Conservation (phyloP, 2,113 vertebrate species). For the Amphilophus citrinellus region DNA sequence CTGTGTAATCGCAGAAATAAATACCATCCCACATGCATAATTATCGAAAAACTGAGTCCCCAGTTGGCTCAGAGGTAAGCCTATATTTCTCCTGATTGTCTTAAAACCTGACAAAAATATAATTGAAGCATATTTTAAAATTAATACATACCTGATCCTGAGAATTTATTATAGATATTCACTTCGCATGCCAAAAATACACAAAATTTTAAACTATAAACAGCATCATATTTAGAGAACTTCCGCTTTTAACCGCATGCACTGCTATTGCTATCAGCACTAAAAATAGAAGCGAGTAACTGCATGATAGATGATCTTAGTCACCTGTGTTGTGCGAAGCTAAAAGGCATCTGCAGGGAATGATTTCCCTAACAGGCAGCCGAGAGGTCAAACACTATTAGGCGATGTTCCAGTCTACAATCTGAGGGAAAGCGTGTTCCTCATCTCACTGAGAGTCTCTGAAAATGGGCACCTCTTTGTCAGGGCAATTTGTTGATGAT, state of each 20-base stretch:
- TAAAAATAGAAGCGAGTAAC: neutral
- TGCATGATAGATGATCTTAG: conserved; percentile 23
- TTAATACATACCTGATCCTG: neutral
- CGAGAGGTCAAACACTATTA: conserved; percentile 74
- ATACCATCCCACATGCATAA: conserved; percentile 58
- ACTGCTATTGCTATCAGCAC: neutral
- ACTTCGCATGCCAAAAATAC: neutral
- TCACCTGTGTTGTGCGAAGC: conserved; percentile 29
- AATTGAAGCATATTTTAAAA: neutral
- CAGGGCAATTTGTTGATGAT: conserved; percentile 76
- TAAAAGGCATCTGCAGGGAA: conserved; percentile 31
- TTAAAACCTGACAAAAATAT: conserved; percentile 1
- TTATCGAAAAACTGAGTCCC: conserved; percentile 49
- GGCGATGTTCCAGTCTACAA: conserved; percentile 52
- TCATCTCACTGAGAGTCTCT: conserved; percentile 56
- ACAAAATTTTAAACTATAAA: neutral
- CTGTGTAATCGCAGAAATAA: conserved; percentile 64
- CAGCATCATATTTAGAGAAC: neutral
- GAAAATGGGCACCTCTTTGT: conserved; percentile 65
- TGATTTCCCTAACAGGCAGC: conserved; percentile 57
- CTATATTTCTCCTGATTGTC: conserved; percentile 42
- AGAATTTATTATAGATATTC: neutral
- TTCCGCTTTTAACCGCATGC: neutral
- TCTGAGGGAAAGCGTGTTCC: conserved; percentile 47
- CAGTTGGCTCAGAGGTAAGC: conserved; percentile 39